Evolutionary conservation across 2,113 vertebrate genomes (phyloP).

Genomic region (Chascanopsetta lugubris): DNA sequence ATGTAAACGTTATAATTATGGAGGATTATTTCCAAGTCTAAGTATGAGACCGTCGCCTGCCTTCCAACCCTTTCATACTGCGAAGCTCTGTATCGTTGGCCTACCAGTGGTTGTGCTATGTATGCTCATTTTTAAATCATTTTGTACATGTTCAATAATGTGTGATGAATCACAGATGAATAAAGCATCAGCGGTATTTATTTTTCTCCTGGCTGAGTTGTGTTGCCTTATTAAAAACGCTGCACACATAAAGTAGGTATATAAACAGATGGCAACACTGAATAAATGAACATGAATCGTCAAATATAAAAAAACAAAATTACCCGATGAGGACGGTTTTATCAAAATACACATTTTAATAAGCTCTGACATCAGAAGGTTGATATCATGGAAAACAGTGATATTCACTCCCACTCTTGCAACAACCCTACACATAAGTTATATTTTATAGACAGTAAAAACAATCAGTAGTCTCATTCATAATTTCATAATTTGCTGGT

Average conservation of each 20-base stretch:
- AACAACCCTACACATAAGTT: neutral
- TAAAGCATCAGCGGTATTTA: conserved; percentile 86
- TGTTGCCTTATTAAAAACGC: conserved; percentile 78
- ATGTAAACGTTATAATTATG: conserved; percentile 73
- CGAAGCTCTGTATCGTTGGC: conserved; percentile 79
- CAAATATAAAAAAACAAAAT: neutral
- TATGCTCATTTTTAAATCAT: conserved; percentile 84
- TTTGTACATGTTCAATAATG: conserved; percentile 85
- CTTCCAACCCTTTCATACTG: conserved; percentile 80
- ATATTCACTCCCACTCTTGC: conserved; percentile 23
- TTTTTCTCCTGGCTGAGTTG: conserved; percentile 81
- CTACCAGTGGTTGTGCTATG: conserved; percentile 80
- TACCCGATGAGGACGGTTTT: conserved; percentile 16
- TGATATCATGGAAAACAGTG: conserved; percentile 35
- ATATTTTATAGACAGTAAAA: conserved; percentile 27
- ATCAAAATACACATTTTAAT: conserved; percentile 71
- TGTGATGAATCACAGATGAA: conserved; percentile 82
- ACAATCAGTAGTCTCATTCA: conserved; percentile 1
- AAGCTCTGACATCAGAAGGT: conserved; percentile 34
- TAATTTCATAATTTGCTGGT: neutral
- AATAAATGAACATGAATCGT: neutral
- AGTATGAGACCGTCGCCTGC: conserved; percentile 78
- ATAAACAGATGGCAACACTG: neutral
- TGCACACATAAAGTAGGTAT: too few species aligned
- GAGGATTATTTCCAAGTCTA: conserved; percentile 68